Evolutionary conservation across 2,113 vertebrate species (phyloP), one percentile per base, ranked within the genome.

Genomic region (Capreolus pygargus): DNA sequence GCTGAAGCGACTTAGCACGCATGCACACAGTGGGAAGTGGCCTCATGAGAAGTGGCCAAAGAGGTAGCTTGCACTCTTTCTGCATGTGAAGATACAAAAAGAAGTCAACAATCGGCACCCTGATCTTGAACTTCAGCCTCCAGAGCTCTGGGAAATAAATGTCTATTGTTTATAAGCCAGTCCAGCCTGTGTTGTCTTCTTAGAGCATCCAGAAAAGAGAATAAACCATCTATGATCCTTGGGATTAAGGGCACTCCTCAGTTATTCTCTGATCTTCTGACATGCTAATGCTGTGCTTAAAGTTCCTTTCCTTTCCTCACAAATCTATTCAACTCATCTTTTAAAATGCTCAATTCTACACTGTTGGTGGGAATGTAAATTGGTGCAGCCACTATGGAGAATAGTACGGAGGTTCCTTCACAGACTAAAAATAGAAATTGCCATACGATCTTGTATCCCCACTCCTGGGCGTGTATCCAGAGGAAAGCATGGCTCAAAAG

Each of bases 261-360:
- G 3, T 82, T 76, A 87, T 9, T 64, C 78, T 90, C 52, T 11
- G 6, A 33, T 92, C 36, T 97, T 94, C 33, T 39, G n/a, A 94
- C 6, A 81, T 4, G 11, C 9, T 36, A 52, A 43, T 86, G 43
- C 9, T 96, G 1, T 57, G 15, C 8, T 96, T 94, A 39, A 87
- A 92, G 84, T 86, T 64, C 47, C 57, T 92, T 50, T 50, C 47
- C 47, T 50, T 50, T 97, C 30, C 70, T 91, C 25, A 33, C 14
- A 78, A 70, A 4, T 50, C 16, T 58, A 86, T 84, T 60, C 70
- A 96, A 85, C 2, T 61, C 15, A 86, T 33, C 60, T 79, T 92
- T 21, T 83, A 86, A 43, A 74, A 97, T 8, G 21, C 23, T 74
- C 50, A 86, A 14, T 81, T 30, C 78, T 81, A 52, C 28, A 52